Percentiles rank a stretch among this genome's conserved stretches.
These are phyloP conservation scores for Periparus ater DNA, from an alignment of 2,797 vertebrate species.

Conservation along the genomic window DNA sequence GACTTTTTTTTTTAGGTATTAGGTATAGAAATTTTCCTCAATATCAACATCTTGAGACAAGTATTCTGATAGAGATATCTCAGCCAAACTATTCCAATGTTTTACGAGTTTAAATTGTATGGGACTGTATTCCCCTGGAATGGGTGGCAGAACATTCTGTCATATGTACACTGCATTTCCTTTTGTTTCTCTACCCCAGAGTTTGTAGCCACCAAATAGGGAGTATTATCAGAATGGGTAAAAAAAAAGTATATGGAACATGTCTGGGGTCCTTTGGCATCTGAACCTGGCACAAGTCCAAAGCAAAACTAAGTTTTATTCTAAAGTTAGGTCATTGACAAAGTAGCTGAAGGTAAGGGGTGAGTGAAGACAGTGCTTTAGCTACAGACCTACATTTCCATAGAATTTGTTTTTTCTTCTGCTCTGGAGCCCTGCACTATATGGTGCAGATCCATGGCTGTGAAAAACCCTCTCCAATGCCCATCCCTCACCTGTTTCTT, in stretches of 20 bases:
- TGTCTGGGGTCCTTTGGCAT: neutral
- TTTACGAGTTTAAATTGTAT: neutral
- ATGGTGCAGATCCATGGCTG: neutral
- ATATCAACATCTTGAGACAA: neutral
- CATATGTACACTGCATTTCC: neutral
- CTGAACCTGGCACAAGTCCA: neutral
- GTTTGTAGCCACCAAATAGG: neutral
- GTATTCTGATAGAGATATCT: neutral
- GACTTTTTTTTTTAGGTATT: neutral
- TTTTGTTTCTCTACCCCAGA: neutral
- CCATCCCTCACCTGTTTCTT: neutral
- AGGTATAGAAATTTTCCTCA: neutral
- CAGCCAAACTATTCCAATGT: neutral
- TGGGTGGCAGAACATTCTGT: neutral
- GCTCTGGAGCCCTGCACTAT: neutral
- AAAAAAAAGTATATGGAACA: neutral
- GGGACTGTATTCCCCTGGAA: neutral
- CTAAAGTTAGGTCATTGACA: neutral
- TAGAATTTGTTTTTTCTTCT: neutral
- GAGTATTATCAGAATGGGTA: neutral
- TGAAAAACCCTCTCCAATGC: neutral
- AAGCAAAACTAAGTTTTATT: neutral
- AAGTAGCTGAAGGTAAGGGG: neutral
- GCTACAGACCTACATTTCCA: neutral
- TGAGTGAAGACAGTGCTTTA: neutral